phyloP scores from a whole-genome alignment of 2,113 vertebrate species.

The Microtus richardsoni region DNA sequence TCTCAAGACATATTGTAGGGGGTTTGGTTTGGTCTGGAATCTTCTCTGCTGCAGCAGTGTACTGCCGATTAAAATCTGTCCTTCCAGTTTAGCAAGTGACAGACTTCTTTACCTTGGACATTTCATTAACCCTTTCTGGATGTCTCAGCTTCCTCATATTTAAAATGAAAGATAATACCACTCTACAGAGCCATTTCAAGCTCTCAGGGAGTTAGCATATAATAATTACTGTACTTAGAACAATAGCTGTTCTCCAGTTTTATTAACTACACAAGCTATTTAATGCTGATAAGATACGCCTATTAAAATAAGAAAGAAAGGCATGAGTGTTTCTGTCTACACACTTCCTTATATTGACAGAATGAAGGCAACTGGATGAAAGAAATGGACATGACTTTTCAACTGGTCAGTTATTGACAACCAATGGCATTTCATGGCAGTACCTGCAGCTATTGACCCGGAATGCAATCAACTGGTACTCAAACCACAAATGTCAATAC shows the following conservation, averaged over 20 bases:
- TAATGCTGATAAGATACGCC: not conserved
- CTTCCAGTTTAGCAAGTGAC: not conserved
- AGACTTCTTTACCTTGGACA: not conserved
- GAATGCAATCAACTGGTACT: not conserved
- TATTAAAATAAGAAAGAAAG: not conserved
- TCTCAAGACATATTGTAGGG: no score
- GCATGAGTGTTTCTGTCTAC: not conserved
- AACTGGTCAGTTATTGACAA: constrained; percentile 1
- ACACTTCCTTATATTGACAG: not conserved
- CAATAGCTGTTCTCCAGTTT: constrained; percentile 3
- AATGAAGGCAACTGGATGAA: not conserved
- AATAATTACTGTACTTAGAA: constrained; percentile 11
- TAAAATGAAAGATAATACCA: constrained; percentile 3
- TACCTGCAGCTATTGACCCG: not conserved
- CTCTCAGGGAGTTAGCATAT: not conserved
- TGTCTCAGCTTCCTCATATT: constrained; percentile 7
- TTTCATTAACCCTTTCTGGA: not conserved
- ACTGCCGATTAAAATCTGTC: not conserved
- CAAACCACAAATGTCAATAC: constrained; percentile 33
- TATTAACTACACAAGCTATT: constrained; percentile 8
- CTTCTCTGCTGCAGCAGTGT: not conserved
- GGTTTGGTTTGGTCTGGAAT: not conserved
- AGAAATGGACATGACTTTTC: constrained; percentile 27
- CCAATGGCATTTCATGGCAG: not conserved
- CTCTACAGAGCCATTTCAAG: not conserved